Conservation (phyloP, 2,113 vertebrate species). For the Myrmecophaga tridactyla region DNA sequence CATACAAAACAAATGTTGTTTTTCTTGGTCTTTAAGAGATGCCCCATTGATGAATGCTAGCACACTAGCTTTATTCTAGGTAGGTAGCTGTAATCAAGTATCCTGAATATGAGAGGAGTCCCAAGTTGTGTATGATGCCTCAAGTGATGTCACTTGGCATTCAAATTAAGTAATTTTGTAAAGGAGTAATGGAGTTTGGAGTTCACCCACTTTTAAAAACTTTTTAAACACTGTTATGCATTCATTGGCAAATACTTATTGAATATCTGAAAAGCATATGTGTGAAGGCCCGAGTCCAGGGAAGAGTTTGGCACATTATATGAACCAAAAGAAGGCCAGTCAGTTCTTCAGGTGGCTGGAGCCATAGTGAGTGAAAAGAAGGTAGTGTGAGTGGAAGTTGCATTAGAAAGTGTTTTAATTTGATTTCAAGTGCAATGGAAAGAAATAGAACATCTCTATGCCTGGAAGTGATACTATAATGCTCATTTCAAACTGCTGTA, state of each 20-base stretch:
- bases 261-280: not conserved
- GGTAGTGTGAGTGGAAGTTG: not conserved
- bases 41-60: too few species aligned
- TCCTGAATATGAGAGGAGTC: too few species aligned
- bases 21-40: too few species aligned
- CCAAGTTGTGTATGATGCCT: too few species aligned
- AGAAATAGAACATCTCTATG: not conserved
- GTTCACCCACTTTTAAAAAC: too few species aligned
- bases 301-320: not conserved
- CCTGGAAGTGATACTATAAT: not conserved
- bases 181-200: too few species aligned
- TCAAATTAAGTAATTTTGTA: too few species aligned
- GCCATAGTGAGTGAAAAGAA: not conserved
- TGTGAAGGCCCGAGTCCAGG: not conserved
- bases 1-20: too few species aligned
- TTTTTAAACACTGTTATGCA: not conserved
- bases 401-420: not conserved
- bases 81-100: too few species aligned
- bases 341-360: not conserved
- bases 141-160: too few species aligned
- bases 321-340: not conserved
- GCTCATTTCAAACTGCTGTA: too few species aligned
- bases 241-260: not conserved
- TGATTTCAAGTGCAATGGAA: not conserved
- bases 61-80: too few species aligned